phyloP scores from a whole-genome alignment of 92 coral and sea anemone genomes.

The Zoanthus gigantus region DNA sequence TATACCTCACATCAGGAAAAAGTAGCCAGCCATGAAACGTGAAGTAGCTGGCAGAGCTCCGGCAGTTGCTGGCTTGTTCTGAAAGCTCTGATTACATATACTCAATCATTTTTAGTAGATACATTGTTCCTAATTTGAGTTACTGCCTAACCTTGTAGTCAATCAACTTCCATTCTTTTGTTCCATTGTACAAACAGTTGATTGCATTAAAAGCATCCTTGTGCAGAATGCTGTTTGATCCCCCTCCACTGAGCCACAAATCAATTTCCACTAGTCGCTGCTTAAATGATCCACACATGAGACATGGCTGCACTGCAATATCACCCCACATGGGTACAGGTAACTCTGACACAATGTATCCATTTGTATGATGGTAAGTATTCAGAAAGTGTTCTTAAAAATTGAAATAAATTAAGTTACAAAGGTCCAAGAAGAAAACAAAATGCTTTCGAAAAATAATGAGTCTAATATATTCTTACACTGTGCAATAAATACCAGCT shows the following conservation, averaged over 20 bases:
- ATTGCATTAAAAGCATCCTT: constrained; percentile 98
- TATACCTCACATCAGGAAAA: too few relatives aligned
- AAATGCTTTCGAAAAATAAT: too few relatives aligned
- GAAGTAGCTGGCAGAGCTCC: too few relatives aligned
- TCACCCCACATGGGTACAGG: constrained; percentile 95
- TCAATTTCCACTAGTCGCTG: constrained; percentile 91
- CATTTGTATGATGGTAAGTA: constrained; percentile 66
- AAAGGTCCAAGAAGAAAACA: too few relatives aligned
- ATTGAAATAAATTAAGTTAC: neutral
- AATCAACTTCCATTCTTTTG: constrained; percentile 95
- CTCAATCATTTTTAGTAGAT: neutral
- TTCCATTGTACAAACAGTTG: constrained; percentile 93
- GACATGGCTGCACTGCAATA: constrained; percentile 82
- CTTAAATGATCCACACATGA: constrained; percentile 86
- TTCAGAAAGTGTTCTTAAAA: constrained; percentile 75
- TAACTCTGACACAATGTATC: constrained; percentile 89
- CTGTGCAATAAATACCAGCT: too few relatives aligned
- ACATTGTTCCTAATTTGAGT: neutral
- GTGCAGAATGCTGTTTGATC: constrained; percentile 84
- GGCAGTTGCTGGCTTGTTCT: too few relatives aligned
- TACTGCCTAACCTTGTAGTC: constrained; percentile 61
- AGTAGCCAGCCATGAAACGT: too few relatives aligned
- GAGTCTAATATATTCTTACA: too few relatives aligned
- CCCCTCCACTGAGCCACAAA: constrained; percentile 98
- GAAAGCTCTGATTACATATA: too few relatives aligned